Conservation (phyloP, 2,113 vertebrate genomes). For the Marcusenius ussheri region DNA sequence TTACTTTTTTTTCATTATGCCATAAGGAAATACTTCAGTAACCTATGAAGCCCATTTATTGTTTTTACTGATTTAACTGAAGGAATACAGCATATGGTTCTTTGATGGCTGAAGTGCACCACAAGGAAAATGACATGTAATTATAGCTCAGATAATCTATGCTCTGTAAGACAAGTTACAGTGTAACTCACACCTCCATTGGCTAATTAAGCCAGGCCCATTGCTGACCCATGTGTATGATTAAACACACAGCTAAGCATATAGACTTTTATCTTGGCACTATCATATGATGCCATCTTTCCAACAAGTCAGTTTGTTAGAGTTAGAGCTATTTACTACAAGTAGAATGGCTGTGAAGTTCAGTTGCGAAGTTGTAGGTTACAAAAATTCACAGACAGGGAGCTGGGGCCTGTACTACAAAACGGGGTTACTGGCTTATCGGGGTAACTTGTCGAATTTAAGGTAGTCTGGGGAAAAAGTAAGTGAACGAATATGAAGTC, state of each 20-base stretch:
- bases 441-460: too few species aligned
- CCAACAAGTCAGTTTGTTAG: not conserved
- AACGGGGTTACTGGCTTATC: too few species aligned
- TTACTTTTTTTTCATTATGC: not conserved
- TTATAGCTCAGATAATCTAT: not conserved
- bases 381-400: not conserved
- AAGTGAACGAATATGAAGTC: too few species aligned
- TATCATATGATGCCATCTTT: not conserved
- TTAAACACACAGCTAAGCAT: not conserved
- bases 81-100: not conserved
- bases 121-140: not conserved
- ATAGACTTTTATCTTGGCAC: not conserved
- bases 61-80: not conserved
- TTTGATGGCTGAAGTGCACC: not conserved
- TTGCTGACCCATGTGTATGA: not conserved
- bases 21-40: not conserved
- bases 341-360: not conserved
- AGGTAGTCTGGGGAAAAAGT: too few species aligned
- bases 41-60: too few species aligned
- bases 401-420: not conserved
- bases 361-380: not conserved
- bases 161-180: not conserved
- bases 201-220: not conserved
- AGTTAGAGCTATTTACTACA: not conserved
- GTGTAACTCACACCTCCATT: not conserved